Conservation (phyloP, 2,888 invertebrate species). For the Aelia acuminata region DNA sequence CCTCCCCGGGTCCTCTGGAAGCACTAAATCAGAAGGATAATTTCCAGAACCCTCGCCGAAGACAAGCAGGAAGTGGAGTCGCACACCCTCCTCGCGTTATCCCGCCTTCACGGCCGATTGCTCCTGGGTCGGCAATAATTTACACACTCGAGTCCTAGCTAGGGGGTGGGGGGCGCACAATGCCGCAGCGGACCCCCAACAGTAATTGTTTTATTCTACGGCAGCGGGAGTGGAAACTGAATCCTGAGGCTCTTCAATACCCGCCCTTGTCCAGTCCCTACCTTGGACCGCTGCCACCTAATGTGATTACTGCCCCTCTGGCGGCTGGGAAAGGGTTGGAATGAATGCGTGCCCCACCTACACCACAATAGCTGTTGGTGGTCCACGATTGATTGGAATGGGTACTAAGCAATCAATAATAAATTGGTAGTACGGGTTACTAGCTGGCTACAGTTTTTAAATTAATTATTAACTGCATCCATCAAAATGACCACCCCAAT, state of each 20-base stretch:
- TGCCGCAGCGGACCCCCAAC: constrained; percentile 41
- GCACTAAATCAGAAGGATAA: constrained; percentile 34
- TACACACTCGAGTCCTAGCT: constrained; percentile 39
- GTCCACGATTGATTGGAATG: neutral
- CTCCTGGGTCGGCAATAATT: constrained; percentile 31
- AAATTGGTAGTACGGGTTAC: too few relatives aligned
- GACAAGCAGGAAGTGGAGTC: constrained; percentile 39
- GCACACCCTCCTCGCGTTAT: constrained; percentile 40
- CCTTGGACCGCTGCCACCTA: neutral
- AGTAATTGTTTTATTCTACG: constrained; percentile 38
- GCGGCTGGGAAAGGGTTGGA: neutral
- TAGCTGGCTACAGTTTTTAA: too few relatives aligned
- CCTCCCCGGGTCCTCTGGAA: neutral
- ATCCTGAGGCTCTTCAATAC: neutral
- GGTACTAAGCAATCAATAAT: neutral
- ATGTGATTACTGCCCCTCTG: constrained; percentile 13
- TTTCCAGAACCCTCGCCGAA: constrained; percentile 37
- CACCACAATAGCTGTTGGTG: neutral
- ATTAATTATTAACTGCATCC: too few relatives aligned
- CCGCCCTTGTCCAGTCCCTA: neutral
- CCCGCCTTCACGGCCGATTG: constrained; percentile 39
- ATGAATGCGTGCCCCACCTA: neutral
- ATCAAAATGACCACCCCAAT: too few relatives aligned
- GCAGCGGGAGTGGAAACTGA: constrained; percentile 27
- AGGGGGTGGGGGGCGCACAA: constrained; percentile 46